These are phyloP conservation scores for Temnothorax rugatulus DNA, from an alignment of 2,888 invertebrate species.

Conservation along the genomic window DNA sequence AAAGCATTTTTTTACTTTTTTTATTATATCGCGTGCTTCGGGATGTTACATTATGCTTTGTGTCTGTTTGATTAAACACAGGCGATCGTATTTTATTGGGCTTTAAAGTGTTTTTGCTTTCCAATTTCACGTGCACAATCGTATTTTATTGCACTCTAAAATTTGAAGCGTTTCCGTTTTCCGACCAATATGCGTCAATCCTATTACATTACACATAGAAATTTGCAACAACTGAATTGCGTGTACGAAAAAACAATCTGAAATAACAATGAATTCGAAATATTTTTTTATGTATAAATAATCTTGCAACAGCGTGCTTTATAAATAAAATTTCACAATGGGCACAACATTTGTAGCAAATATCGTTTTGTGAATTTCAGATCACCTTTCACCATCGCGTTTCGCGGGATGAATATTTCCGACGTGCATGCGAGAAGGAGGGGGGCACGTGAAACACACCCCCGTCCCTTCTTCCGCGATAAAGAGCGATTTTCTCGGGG, in stretches of 20 bases:
- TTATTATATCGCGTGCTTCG: not conserved
- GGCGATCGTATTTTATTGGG: constrained; percentile 39
- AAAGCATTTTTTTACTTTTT: constrained; percentile 3
- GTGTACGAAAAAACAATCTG: not conserved
- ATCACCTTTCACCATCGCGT: not conserved
- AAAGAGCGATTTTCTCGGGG: constrained; percentile 59
- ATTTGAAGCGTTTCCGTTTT: constrained; percentile 34
- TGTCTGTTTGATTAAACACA: constrained; percentile 33
- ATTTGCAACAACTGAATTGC: constrained; percentile 2
- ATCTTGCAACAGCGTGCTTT: not conserved
- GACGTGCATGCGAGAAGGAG: not conserved
- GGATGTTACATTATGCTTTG: constrained; percentile 27
- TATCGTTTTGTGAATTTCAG: constrained; percentile 5
- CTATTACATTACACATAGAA: constrained; percentile 34
- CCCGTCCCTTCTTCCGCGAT: constrained; percentile 7
- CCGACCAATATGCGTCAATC: constrained; percentile 32
- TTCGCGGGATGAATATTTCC: not conserved
- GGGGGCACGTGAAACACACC: not conserved
- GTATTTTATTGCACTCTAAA: constrained; percentile 45
- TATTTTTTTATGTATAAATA: not conserved
- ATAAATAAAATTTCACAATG: constrained; percentile 1
- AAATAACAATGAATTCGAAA: not conserved
- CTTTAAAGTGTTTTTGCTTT: constrained; percentile 43
- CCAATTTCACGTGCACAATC: constrained; percentile 22
- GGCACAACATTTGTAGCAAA: not conserved